Base-by-base conservation (phyloP, 2,888 invertebrate genomes). In the Germaria angustata region DNA sequence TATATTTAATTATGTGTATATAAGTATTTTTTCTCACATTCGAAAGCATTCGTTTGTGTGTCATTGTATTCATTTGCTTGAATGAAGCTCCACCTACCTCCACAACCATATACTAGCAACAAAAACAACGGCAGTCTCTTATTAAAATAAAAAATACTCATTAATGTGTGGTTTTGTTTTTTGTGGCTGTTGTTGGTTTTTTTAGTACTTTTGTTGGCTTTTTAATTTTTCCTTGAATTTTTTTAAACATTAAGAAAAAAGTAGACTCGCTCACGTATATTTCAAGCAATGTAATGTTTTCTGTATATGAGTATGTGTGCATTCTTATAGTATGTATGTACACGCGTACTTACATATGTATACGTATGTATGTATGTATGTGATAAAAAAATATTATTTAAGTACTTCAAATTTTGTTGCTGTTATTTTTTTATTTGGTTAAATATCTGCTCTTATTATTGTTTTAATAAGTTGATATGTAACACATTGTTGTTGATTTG, bases 21-120 rank as follows among this genome's bases (percentile, higher is more conserved):
- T 63, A n/a, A n/a, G n/a, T n/a, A n/a, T n/a, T n/a, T n/a, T n/a
- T n/a, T 55, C 55, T 9, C 32, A 32, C 2, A 34, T 9, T 17
- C 1, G 15, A 34, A 9, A 9, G 32, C 55, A 32, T 15, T 13
- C 9, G 51, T 32, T 32, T 57, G 41, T 66, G 28, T 39, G 36
- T 34, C 44, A 39, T 46, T 73, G 44, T 79, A 79, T 80, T n/a
- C 59, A 80, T 76, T 75, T 82, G 79, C 75, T 75, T 66, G 57
- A 71, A 69, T 55, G 79, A 82, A 80, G 82, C 82, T 82, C 82
- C 82, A 82, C 82, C 82, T 82, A 82, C 80, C 79, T 79, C 82
- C 82, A 81, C 73, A 68, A 73, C 32, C 63, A 53, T 15, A 59
- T 44, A 75, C 24, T 7, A 61, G 55, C 28, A 53, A 76, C 32